Base-by-base conservation (phyloP, 2,888 invertebrate species). In the Acrobasis suavella region DNA sequence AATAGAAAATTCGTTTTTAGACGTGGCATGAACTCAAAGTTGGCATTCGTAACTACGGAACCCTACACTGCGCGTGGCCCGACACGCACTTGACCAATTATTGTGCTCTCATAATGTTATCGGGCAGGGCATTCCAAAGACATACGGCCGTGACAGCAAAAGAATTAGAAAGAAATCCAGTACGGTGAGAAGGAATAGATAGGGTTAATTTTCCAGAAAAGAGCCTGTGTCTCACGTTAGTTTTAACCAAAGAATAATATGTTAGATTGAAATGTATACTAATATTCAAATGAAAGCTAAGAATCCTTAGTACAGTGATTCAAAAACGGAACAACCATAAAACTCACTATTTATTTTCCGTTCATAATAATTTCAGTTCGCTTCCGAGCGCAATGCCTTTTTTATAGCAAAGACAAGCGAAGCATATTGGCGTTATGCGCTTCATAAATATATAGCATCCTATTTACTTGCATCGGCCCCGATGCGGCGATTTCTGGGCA, bases 361-460 rank as follows among this genome's bases (percentile, higher is more conserved):
- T 56, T 56, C 42, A 56, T 56, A 55, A 56, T 56, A 56, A 56
- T 56, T 42, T 42, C 56, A 22, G 39, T 42, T 17, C 56, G 17
- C 42, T 22, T 42, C 56, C 22, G 42, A 17, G 56, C 56, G 5
- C 17, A 56, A 46, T 56, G 38, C n/a, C 22, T 42, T 56, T 56
- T 56, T 56, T 42, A 56, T 56, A 9, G 56, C 56, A 56, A 56
- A 56, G 56, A 56, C 56, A 56, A 56, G 56, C 56, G 42, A 56
- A 55, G 56, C 56, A 56, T 56, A 56, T 56, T 56, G 56, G 17
- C 42, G 56, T 42, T 39, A 55, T 55, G 42, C 16, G 12, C 56
- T 56, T 42, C 56, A 42, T 56, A 56, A 56, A 56, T 56, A 42
- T 56, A 56, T 17, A 56, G 39, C 55, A 12, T 56, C 42, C 56